These are phyloP conservation scores for Corythaixoides concolor DNA, from an alignment of 2,113 vertebrate genomes.

Conservation along the genomic window DNA sequence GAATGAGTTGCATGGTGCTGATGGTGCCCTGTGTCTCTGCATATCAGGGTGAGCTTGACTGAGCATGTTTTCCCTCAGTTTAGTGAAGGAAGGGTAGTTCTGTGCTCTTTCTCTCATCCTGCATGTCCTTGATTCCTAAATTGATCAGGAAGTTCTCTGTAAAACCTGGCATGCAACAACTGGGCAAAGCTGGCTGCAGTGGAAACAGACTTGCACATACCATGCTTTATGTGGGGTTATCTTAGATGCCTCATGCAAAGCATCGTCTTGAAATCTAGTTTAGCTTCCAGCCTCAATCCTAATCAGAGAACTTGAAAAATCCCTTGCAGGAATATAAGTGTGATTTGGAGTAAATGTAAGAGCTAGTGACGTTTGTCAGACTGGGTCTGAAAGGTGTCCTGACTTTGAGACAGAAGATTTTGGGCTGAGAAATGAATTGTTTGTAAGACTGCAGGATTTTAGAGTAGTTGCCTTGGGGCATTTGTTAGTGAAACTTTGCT, in stretches of 20 bases:
- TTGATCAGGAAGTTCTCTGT: neutral
- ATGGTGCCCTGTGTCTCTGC: neutral
- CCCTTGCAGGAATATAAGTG: neutral
- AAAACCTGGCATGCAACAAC: neutral
- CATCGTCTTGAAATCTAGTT: neutral
- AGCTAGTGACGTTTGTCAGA: neutral
- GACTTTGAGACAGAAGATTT: neutral
- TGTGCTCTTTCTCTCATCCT: neutral
- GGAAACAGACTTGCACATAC: neutral
- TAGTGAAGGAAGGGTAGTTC: neutral
- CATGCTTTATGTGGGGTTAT: neutral
- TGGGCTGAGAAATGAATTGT: neutral
- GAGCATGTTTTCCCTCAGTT: neutral
- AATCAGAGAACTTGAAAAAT: neutral
- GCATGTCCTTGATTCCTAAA: neutral
- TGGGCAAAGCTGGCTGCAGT: neutral
- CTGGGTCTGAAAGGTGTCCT: neutral
- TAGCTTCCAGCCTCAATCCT: neutral
- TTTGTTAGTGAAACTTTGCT: neutral
- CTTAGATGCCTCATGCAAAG: neutral
- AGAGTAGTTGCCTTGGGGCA: neutral
- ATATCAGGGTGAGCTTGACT: neutral
- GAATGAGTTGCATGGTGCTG: neutral
- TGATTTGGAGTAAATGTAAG: neutral
- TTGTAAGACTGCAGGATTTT: neutral